These are phyloP conservation scores for Strigamia maritima DNA, from an alignment of 2,888 invertebrate genomes.

Conservation along the genomic window DNA sequence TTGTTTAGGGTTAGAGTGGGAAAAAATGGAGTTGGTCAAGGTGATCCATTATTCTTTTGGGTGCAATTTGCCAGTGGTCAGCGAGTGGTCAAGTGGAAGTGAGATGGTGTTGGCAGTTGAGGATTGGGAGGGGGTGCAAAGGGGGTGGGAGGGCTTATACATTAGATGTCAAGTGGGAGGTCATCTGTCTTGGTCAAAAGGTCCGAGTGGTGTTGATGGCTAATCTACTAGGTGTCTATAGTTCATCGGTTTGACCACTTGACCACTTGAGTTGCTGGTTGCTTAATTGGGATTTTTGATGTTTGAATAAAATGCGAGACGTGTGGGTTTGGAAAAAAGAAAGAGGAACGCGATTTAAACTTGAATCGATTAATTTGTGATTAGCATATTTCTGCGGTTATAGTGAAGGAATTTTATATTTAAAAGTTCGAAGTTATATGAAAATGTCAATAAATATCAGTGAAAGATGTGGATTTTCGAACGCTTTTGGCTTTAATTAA, in stretches of 20 bases:
- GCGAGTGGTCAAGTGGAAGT: conserved; percentile 30
- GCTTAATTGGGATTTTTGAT: background rate
- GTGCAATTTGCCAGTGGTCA: conserved; percentile 31
- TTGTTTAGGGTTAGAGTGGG: background rate
- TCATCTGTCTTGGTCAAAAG: conserved; percentile 34
- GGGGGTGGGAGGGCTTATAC: background rate
- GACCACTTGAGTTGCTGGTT: background rate
- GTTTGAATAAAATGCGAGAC: background rate
- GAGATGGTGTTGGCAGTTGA: conserved; percentile 30
- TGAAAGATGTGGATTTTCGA: background rate
- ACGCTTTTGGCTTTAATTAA: background rate
- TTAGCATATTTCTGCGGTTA: background rate
- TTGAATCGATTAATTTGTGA: background rate
- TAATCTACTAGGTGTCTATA: conserved; percentile 25
- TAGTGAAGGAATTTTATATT: no score
- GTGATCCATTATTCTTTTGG: conserved; percentile 25
- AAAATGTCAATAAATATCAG: background rate
- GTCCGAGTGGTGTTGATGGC: conserved; percentile 27
- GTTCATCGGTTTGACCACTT: conserved; percentile 14
- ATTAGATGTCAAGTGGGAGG: conserved; percentile 34
- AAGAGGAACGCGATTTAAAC: no score
- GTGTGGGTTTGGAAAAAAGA: background rate
- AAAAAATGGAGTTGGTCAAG: background rate
- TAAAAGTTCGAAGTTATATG: background rate
- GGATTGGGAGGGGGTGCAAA: background rate